A percentile compares a stretch with the other conserved stretches of the same genome.
Conservation (phyloP, 2,113 vertebrate genomes). For the Salvelinus sp. region DNA sequence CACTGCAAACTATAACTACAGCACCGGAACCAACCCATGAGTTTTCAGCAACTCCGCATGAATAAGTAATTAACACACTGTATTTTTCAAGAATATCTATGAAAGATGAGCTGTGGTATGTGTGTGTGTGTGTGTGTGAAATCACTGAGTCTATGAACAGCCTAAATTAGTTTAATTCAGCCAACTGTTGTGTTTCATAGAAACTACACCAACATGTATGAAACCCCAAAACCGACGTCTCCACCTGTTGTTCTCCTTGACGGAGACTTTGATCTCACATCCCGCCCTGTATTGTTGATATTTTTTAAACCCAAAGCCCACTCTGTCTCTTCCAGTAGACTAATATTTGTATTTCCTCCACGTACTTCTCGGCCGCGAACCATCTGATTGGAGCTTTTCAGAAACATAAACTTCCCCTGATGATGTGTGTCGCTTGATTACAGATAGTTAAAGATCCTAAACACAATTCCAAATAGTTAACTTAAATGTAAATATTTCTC, state of each 20-base stretch:
- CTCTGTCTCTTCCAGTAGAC: slow-evolving; percentile 63
- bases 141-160: too few relatives aligned
- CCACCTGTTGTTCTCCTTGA: not conserved
- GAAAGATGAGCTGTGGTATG: too few relatives aligned
- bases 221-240: not conserved
- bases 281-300: slow-evolving; percentile 56
- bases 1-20: too few relatives aligned
- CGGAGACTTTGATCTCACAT: slow-evolving; percentile 18
- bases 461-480: slow-evolving; percentile 52
- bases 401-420: slow-evolving; percentile 60
- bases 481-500: slow-evolving; percentile 57
- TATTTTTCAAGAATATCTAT: too few relatives aligned
- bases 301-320: slow-evolving; percentile 43
- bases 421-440: slow-evolving; percentile 43
- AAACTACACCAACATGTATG: not conserved
- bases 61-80: too few relatives aligned
- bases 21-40: too few relatives aligned
- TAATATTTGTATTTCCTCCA: slow-evolving; percentile 78
- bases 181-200: not conserved
- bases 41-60: too few relatives aligned
- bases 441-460: slow-evolving; percentile 27
- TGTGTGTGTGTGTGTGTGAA: too few relatives aligned
- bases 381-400: slow-evolving; percentile 65
- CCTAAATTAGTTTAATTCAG: too few relatives aligned
- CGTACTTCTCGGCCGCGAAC: slow-evolving; percentile 55